A percentile compares a stretch with the other conserved stretches of the same genome.
Evolutionary conservation across 2,888 invertebrate species (phyloP).

Genomic region (Villa cingulata): DNA sequence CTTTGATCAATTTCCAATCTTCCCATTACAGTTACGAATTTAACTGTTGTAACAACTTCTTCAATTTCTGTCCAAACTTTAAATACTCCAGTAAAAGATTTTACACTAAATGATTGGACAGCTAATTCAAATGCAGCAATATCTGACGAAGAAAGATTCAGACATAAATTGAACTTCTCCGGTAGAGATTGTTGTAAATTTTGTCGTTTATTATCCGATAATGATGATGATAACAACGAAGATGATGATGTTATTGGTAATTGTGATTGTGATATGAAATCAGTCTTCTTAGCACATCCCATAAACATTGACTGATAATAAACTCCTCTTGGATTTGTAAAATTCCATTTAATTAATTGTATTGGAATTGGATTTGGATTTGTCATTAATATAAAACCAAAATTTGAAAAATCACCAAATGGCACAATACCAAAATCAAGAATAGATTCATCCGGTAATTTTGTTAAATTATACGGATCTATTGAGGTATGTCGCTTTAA

Average conservation of each 20-base stretch:
- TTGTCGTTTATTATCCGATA: not conserved
- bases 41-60: conserved; percentile 54
- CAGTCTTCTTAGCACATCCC: conserved; percentile 39
- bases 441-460: conserved; percentile 21
- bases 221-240: not conserved
- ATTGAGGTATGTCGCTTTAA: conserved; percentile 29
- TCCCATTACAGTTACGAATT: conserved; percentile 61
- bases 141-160: conserved; percentile 23
- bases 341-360: conserved; percentile 28
- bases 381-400: conserved; percentile 27
- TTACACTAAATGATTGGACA: conserved; percentile 53
- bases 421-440: conserved; percentile 33
- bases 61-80: conserved; percentile 60
- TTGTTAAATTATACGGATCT: conserved; percentile 17
- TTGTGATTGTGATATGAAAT: not conserved
- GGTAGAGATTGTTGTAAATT: not conserved
- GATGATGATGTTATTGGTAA: not conserved
- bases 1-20: conserved; percentile 54
- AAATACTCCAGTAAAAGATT: conserved; percentile 52
- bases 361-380: conserved; percentile 32
- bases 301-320: conserved; percentile 37
- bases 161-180: conserved; percentile 19
- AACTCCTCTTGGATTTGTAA: conserved; percentile 26
- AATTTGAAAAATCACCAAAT: conserved; percentile 27
- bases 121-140: conserved; percentile 46